Evolutionary conservation across 2,797 vertebrate genomes (phyloP).

Genomic region (Micrastur ruficollis): DNA sequence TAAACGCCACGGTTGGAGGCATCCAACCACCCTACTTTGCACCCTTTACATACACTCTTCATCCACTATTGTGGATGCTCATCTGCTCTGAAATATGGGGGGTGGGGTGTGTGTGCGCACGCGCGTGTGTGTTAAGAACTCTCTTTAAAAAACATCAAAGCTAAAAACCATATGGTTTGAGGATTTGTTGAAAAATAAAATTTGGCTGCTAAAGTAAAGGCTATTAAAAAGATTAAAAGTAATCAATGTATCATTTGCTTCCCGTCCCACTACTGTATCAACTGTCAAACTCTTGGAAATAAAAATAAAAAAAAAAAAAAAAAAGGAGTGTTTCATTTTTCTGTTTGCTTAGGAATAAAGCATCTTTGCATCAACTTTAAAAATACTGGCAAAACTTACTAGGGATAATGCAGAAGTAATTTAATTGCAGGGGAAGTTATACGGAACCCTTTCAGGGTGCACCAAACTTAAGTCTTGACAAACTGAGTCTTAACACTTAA

Average conservation of each 20-base stretch:
- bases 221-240: background rate
- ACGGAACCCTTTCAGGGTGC: background rate
- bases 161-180: background rate
- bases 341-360: background rate
- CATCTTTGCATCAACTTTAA: background rate
- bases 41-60: background rate
- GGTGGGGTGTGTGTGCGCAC: fast-evolving
- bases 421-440: background rate
- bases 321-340: background rate
- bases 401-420: background rate
- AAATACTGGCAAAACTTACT: background rate
- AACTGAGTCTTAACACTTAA: background rate
- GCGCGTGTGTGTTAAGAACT: background rate
- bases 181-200: background rate
- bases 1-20: background rate
- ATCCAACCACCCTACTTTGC: background rate
- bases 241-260: background rate
- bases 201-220: background rate
- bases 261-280: background rate
- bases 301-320: background rate
- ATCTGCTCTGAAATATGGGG: background rate
- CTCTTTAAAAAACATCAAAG: background rate
- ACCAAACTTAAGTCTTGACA: background rate
- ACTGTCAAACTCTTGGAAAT: background rate
- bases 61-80: background rate